Evolutionary conservation across 2,113 vertebrate species (phyloP), one percentile per base, ranked within the genome.

Genomic region (Plecotus auritus): DNA sequence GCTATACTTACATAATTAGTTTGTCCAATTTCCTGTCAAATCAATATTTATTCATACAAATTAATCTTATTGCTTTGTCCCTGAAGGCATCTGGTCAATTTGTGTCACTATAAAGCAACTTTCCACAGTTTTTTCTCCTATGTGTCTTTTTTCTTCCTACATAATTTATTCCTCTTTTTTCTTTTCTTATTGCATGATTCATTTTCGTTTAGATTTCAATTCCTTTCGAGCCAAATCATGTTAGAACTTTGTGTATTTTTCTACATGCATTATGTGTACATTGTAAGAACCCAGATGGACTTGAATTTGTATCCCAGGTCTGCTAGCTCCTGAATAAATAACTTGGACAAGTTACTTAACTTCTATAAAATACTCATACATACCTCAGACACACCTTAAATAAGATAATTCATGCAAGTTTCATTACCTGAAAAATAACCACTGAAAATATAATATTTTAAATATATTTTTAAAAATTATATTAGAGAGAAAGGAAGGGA

Each of bases 11-110:
- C 32, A 90, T 56, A 94, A 92, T 94, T 95, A 93, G n/a, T 85
- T 90, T 80, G 54, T 85, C 66, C 93, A 64, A 92, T 78, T 94
- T 92, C 12, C 77, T 88, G 23, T 94, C 80, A 88, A 83, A 56
- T 97, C 90, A 92, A 88, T 85, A 92, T 95, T 83, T 88, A 91
- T 80, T 87, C 77, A 94, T 0, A 16, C 30, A 91, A 90, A 93
- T 95, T 88, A 94, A 90, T 96, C 88, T 40, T 67, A 66, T 73
- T 91, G 35, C 51, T 88, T 88, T 93, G 32, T 74, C 85, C 42
- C 76, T 66, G 8, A 83, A 88, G 84, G 37, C 69, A 92, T 74
- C 56, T 45, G 30, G 61, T 92, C 89, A 84, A 85, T 88, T 42
- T 82, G 18, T 72, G 37, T 85, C 67, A 83, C 49, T 66, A 72